Conservation (phyloP, 1,140 invertebrate genomes). For the Drosophila ambigua region DNA sequence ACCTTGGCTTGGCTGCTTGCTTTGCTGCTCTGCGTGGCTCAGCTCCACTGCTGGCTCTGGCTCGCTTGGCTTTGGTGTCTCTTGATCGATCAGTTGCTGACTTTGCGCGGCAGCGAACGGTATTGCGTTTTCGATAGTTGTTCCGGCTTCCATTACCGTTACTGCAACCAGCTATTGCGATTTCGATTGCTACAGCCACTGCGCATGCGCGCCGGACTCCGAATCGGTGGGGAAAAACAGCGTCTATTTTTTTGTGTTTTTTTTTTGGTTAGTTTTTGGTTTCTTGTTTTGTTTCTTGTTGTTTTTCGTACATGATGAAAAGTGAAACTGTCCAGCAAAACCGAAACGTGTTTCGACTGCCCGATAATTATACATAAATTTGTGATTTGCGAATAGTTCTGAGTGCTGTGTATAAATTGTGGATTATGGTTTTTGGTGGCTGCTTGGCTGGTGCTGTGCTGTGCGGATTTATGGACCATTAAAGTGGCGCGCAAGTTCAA, state of each 20-base stretch:
- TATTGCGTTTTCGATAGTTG: slow-evolving; percentile 29
- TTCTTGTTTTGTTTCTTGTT: slow-evolving; percentile 15
- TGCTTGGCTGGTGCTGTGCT: not conserved
- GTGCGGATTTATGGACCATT: not conserved
- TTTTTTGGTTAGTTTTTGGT: slow-evolving; percentile 21
- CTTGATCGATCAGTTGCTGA: slow-evolving; percentile 74
- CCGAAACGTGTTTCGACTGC: not conserved
- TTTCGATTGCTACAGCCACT: not conserved
- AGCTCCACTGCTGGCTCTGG: slow-evolving; percentile 19
- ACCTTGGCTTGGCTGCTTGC: slow-evolving; percentile 6
- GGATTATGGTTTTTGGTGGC: not conserved
- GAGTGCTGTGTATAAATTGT: slow-evolving; percentile 12
- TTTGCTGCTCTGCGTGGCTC: slow-evolving; percentile 18
- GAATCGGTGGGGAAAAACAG: not conserved
- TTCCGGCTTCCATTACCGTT: not conserved
- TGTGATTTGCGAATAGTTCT: slow-evolving; percentile 20
- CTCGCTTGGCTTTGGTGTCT: slow-evolving; percentile 19
- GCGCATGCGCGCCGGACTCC: slow-evolving; percentile 35
- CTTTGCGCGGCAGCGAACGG: slow-evolving; percentile 72
- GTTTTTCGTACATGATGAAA: slow-evolving; percentile 26
- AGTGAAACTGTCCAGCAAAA: slow-evolving; percentile 57
- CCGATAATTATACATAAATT: not conserved
- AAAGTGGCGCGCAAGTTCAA: slow-evolving; percentile 52
- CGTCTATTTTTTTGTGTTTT: slow-evolving; percentile 6
- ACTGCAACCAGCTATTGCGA: too few species aligned